phyloP scores from a whole-genome alignment of 2,113 vertebrate genomes.

The Myiozetetes cayanensis region DNA sequence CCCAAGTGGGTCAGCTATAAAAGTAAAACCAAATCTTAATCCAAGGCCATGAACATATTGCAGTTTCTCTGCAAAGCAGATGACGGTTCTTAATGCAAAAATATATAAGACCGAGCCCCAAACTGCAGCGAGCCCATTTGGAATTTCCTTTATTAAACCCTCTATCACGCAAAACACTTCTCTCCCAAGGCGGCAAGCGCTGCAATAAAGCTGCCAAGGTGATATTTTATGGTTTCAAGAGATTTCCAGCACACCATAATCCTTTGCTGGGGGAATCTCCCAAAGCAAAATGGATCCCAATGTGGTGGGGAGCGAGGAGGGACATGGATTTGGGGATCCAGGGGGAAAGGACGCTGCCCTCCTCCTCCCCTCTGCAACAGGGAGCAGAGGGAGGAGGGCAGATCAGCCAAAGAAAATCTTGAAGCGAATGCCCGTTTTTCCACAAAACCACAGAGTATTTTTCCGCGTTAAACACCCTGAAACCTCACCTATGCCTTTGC shows the following conservation, averaged over 20 bases:
- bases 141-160: slow-evolving; percentile 69
- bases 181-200: slow-evolving; percentile 58
- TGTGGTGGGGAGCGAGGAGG: background rate
- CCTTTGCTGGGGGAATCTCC: slow-evolving; percentile 63
- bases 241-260: slow-evolving; percentile 66
- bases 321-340: background rate
- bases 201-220: slow-evolving; percentile 71
- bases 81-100: slow-evolving; percentile 66
- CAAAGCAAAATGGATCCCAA: slow-evolving; percentile 39
- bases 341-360: background rate
- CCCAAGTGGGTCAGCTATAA: slow-evolving; percentile 69
- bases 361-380: background rate
- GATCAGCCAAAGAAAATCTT: slow-evolving; percentile 27
- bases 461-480: slow-evolving; percentile 29
- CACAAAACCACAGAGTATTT: slow-evolving; percentile 50
- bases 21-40: slow-evolving; percentile 69
- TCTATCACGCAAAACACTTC: slow-evolving; percentile 67
- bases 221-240: slow-evolving; percentile 72
- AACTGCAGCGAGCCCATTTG: slow-evolving; percentile 67
- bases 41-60: slow-evolving; percentile 65
- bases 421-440: slow-evolving; percentile 17
- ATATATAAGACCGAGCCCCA: slow-evolving; percentile 61
- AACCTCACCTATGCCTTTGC: slow-evolving; percentile 19
- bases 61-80: slow-evolving; percentile 68
- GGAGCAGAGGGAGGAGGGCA: background rate